Percentiles rank a stretch among this genome's conserved stretches.
Conservation (phyloP, 2,888 invertebrate species). For the Brenthis hecate region DNA sequence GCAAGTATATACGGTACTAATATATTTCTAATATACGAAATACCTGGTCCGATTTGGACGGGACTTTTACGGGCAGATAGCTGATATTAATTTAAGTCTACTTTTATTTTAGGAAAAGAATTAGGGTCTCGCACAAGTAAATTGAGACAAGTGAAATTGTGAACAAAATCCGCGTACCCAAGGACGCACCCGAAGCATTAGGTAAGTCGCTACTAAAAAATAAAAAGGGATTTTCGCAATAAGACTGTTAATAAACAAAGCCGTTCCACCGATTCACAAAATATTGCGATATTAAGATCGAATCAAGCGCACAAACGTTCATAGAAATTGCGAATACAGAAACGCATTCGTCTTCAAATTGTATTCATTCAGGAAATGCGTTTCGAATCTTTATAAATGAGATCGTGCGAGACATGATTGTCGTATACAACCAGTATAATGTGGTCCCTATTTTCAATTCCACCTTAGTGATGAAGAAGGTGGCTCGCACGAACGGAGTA, state of each 20-base stretch:
- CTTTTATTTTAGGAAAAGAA: too few species aligned
- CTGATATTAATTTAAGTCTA: too few species aligned
- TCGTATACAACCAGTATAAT: conserved; percentile 47
- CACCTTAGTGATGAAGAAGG: conserved; percentile 40
- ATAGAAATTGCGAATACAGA: conserved; percentile 69
- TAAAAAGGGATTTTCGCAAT: not conserved
- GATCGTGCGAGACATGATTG: conserved; percentile 58
- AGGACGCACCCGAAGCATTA: too few species aligned
- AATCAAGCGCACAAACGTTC: conserved; percentile 60
- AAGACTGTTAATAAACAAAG: conserved; percentile 19
- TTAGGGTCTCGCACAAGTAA: too few species aligned
- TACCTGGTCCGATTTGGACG: too few species aligned
- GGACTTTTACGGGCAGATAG: too few species aligned
- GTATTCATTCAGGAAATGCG: conserved; percentile 76
- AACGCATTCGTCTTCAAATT: conserved; percentile 77
- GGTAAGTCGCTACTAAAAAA: not conserved
- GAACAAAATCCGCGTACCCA: not conserved
- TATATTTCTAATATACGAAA: too few species aligned
- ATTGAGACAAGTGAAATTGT: not conserved
- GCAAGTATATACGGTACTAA: too few species aligned
- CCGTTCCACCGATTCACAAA: conserved; percentile 40
- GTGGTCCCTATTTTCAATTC: conserved; percentile 43
- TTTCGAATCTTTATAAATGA: conserved; percentile 78
- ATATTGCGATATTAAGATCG: conserved; percentile 65
- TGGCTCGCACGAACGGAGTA: conserved; percentile 43